Evolutionary conservation across 2,797 vertebrate species (phyloP).

Genomic region (Danio jaintianensis): DNA sequence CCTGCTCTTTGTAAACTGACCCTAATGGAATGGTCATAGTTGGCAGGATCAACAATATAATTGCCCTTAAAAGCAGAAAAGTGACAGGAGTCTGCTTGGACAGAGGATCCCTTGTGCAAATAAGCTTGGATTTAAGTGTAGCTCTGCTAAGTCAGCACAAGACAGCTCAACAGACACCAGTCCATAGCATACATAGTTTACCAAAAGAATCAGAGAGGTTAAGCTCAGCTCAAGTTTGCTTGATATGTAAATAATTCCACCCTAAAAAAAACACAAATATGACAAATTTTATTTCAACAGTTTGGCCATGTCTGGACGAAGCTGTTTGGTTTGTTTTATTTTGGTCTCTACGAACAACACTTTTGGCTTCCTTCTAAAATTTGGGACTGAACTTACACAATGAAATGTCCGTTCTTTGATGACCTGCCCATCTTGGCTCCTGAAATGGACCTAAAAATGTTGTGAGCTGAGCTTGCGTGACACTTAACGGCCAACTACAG

Average conservation of each 20-base stretch:
- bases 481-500: slow-evolving; percentile 61
- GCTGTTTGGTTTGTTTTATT: slow-evolving; percentile 30
- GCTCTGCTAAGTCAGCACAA: slow-evolving; percentile 26
- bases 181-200: not conserved
- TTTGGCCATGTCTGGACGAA: not conserved
- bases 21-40: slow-evolving; percentile 57
- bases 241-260: slow-evolving; percentile 12
- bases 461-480: slow-evolving; percentile 64
- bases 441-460: slow-evolving; percentile 40
- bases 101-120: slow-evolving; percentile 39
- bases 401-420: slow-evolving; percentile 42
- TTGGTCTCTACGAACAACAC: slow-evolving; percentile 27
- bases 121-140: slow-evolving; percentile 27
- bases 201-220: slow-evolving; percentile 6
- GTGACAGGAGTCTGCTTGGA: slow-evolving; percentile 32
- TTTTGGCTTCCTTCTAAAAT: slow-evolving; percentile 18
- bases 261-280: not conserved
- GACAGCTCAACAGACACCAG: slow-evolving; percentile 14
- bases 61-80: slow-evolving; percentile 52
- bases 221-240: slow-evolving; percentile 10
- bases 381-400: slow-evolving; percentile 26
- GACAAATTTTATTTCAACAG: not conserved
- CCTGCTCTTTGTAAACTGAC: slow-evolving; percentile 62
- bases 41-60: slow-evolving; percentile 53
- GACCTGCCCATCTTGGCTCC: slow-evolving; percentile 46